phyloP scores from a whole-genome alignment of 2,888 invertebrate genomes.

The Xestia c-nigrum region DNA sequence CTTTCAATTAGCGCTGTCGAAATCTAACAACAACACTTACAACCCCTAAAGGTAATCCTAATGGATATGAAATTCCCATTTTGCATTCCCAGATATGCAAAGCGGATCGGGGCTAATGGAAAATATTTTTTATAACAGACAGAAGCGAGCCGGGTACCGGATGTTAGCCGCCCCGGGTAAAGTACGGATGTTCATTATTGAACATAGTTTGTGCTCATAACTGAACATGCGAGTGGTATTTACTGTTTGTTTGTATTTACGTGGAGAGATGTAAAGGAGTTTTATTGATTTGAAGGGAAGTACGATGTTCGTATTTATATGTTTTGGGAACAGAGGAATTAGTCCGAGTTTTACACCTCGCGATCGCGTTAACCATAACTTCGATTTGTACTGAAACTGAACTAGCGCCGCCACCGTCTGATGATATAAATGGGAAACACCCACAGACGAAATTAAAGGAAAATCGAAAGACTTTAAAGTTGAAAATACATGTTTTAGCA shows the following conservation, averaged over 20 bases:
- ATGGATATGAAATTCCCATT: conserved; percentile 68
- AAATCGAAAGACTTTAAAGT: neutral
- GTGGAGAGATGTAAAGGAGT: conserved; percentile 7
- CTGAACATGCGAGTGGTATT: conserved; percentile 49
- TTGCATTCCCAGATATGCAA: conserved; percentile 49
- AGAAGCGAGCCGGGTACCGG: conserved; percentile 70
- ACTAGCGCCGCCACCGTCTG: neutral
- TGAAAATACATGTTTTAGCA: neutral
- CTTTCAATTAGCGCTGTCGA: conserved; percentile 5
- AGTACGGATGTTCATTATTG: conserved; percentile 77
- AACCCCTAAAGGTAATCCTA: conserved; percentile 70
- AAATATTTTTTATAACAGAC: conserved; percentile 73
- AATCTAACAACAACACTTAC: conserved; percentile 26
- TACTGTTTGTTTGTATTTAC: conserved; percentile 40
- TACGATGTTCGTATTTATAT: neutral
- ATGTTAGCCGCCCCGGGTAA: conserved; percentile 72
- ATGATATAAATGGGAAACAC: neutral
- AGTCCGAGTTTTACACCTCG: neutral
- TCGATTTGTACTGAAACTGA: neutral
- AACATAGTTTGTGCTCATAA: conserved; percentile 74
- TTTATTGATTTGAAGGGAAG: conserved; percentile 7
- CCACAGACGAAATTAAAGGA: neutral
- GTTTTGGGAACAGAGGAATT: neutral
- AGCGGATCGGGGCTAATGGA: conserved; percentile 72
- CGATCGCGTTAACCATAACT: neutral